Evolutionary conservation across 2,888 invertebrate genomes (phyloP).

Genomic region (Orthonevra nobilis): DNA sequence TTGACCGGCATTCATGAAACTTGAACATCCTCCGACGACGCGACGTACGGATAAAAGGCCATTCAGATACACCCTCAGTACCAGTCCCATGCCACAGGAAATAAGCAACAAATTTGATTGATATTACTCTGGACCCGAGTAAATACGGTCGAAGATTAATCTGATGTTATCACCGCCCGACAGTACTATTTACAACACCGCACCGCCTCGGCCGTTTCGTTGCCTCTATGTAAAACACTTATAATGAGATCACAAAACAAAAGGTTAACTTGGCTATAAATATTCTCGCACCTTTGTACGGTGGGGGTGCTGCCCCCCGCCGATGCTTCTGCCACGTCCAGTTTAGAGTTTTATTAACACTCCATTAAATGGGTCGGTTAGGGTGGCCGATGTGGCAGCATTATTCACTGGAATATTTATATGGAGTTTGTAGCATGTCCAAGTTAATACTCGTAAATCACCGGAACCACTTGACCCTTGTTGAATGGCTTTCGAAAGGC

Average conservation of each 20-base stretch:
- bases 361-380: slow-evolving; percentile 63
- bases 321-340: slow-evolving; percentile 13
- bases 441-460: slow-evolving; percentile 70
- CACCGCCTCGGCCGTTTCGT: not conserved
- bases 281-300: slow-evolving; percentile 63
- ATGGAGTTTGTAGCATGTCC: slow-evolving; percentile 53
- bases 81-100: no score
- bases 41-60: not conserved
- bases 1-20: no score
- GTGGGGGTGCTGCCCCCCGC: not conserved
- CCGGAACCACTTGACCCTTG: slow-evolving; percentile 68
- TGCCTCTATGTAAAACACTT: slow-evolving; percentile 50
- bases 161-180: slow-evolving; percentile 38
- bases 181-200: slow-evolving; percentile 42
- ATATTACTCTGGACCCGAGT: slow-evolving; percentile 52
- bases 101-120: slow-evolving; percentile 65
- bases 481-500: slow-evolving; percentile 67
- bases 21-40: no score
- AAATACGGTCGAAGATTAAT: slow-evolving; percentile 61
- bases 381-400: slow-evolving; percentile 40
- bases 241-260: slow-evolving; percentile 69
- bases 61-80: no score
- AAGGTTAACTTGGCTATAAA: slow-evolving; percentile 66
- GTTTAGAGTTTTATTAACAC: slow-evolving; percentile 67
- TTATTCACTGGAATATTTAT: slow-evolving; percentile 51